These are phyloP conservation scores for Monochamus alternatus DNA, from an alignment of 2,888 invertebrate species.

Conservation along the genomic window DNA sequence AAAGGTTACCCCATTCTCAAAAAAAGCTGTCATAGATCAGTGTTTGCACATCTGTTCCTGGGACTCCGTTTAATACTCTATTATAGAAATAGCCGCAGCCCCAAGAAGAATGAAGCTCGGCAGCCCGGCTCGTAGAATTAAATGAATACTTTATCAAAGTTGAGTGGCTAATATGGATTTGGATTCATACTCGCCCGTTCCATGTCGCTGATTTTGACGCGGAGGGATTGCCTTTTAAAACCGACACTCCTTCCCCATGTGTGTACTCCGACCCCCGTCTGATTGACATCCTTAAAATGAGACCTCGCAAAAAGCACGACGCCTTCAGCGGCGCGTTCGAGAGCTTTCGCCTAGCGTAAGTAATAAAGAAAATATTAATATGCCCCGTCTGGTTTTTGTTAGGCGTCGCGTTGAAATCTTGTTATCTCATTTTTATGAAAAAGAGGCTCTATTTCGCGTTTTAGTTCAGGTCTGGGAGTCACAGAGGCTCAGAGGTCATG, in stretches of 20 bases:
- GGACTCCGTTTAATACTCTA: neutral
- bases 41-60: too few relatives aligned
- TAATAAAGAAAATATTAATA: neutral
- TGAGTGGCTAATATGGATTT: slow-evolving; percentile 4
- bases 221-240: slow-evolving; percentile 6
- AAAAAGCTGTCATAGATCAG: too few relatives aligned
- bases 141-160: slow-evolving; percentile 1
- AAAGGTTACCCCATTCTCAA: too few relatives aligned
- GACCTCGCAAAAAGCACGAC: neutral
- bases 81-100: neutral
- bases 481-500: too few relatives aligned
- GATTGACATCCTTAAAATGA: slow-evolving; percentile 10
- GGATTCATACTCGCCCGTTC: neutral
- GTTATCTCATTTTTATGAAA: too few relatives aligned
- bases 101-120: neutral
- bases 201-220: slow-evolving; percentile 1
- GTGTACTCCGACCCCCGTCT: neutral
- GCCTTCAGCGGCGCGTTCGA: neutral
- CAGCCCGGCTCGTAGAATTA: neutral
- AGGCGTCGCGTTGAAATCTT: neutral
- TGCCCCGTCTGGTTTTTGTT: slow-evolving; percentile 25
- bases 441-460: too few relatives aligned
- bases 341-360: too few relatives aligned
- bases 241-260: neutral
- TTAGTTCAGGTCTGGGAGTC: too few relatives aligned